A percentile compares a stretch with the other conserved stretches of the same genome.
Conservation (phyloP, 1,140 invertebrate species). For the Nephotettix cincticeps region DNA sequence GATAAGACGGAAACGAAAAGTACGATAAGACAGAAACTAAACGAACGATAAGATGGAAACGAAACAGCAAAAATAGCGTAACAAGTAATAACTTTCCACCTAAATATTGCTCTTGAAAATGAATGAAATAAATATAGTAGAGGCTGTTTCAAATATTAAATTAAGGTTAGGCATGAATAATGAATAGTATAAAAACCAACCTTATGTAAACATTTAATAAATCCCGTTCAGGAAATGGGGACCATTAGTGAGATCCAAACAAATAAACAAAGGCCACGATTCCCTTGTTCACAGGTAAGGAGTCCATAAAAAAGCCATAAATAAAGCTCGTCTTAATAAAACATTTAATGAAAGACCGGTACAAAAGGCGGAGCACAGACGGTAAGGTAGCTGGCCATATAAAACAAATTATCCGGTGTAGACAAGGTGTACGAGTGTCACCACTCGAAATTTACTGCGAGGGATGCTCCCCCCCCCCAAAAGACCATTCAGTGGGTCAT, state of each 20-base stretch:
- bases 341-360: slow-evolving; percentile 6
- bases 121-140: no score
- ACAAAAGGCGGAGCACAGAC: neutral
- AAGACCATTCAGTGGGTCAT: slow-evolving; percentile 22
- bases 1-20: no score
- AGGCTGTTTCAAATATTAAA: no score
- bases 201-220: no score
- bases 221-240: no score
- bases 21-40: no score
- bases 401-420: slow-evolving; percentile 25
- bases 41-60: no score
- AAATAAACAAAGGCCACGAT: neutral
- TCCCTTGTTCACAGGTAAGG: neutral
- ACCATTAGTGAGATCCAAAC: neutral
- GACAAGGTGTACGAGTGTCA: slow-evolving; percentile 8
- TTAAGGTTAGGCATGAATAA: no score
- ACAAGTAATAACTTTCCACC: no score
- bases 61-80: no score
- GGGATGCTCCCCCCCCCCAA: neutral
- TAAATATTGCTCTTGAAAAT: no score
- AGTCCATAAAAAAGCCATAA: neutral
- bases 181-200: no score
- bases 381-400: neutral
- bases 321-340: slow-evolving; percentile 4
- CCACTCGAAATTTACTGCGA: slow-evolving; percentile 7